Conservation (phyloP, 2,113 vertebrate species). For the Zosterops pallidus region DNA sequence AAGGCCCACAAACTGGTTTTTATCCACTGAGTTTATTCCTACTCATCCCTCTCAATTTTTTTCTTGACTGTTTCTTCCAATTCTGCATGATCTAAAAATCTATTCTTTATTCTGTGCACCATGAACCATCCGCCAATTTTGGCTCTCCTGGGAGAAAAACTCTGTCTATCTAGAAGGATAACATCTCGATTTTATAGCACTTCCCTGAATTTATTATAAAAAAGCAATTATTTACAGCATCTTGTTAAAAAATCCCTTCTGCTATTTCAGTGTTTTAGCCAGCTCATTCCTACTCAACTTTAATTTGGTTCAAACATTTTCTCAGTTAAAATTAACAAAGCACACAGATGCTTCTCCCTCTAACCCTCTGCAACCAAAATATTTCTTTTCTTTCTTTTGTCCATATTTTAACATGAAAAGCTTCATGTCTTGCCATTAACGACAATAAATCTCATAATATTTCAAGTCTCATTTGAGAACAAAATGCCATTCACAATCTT, state of each 20-base stretch:
- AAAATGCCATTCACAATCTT: background rate
- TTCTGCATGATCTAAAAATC: background rate
- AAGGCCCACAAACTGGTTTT: background rate
- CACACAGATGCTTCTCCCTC: background rate
- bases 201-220: background rate
- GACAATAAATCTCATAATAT: background rate
- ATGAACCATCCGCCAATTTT: background rate
- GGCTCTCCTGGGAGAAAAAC: background rate
- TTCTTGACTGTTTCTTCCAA: background rate
- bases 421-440: background rate
- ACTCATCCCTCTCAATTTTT: background rate
- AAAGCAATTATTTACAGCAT: background rate
- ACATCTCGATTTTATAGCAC: background rate
- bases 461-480: background rate
- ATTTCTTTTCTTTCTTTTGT: background rate
- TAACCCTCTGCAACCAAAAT: background rate
- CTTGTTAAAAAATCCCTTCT: background rate
- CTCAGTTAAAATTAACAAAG: background rate
- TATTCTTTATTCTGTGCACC: background rate
- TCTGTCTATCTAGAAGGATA: background rate
- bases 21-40: background rate
- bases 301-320: background rate
- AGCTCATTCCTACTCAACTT: background rate
- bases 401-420: background rate
- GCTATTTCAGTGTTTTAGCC: background rate